Evolutionary conservation across 2,888 invertebrate species (phyloP), one percentile per base, ranked within the genome.

Genomic region (Linnaemya vulpina): DNA sequence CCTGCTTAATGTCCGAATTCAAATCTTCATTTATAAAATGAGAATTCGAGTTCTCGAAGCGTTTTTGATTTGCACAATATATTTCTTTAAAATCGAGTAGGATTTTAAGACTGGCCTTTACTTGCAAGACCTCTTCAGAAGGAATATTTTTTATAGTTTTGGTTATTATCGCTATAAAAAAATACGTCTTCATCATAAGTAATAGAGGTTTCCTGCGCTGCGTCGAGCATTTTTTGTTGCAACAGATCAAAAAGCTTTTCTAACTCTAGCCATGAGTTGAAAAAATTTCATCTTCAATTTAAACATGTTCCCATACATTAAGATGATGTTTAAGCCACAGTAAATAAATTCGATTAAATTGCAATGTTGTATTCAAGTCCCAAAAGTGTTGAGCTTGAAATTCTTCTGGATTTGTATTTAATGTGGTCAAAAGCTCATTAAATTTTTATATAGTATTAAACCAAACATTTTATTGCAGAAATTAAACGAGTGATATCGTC

Each of bases 301-400:
- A 87, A 55, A 90, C 87, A 3, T 98, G 98, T 93, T 97, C 97
- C 98, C 98, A 98, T 74, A 98, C 94, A 83, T 95, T 94, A 87
- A 95, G 95, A 92, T 98, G 97, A 90, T 96, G 96, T 87, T 96
- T 94, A 95, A 98, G 95, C 98, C 98, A 98, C 92, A 98, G 97
- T 88, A 96, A 96, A 97, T 98, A 98, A 88, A 98, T 95, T 95
- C 96, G 90, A 4, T 90, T 88, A 71, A 87, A 91, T 82, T 91
- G 91, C 62, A 92, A 71, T 58, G 90, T 87, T 0, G 89, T 89
- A 83, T 89, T 90, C 9, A 91, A 75, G 8, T 89, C 88, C 1
- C 74, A 79, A 70, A 88, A 87, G 7, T 73, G 49, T 60, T 65
- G 65, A 68, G 76, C 78, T 49, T 70, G 58, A 17, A 84, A 84